Base-by-base conservation (phyloP, 2,797 vertebrate genomes). In the Hybognathus amarus region DNA sequence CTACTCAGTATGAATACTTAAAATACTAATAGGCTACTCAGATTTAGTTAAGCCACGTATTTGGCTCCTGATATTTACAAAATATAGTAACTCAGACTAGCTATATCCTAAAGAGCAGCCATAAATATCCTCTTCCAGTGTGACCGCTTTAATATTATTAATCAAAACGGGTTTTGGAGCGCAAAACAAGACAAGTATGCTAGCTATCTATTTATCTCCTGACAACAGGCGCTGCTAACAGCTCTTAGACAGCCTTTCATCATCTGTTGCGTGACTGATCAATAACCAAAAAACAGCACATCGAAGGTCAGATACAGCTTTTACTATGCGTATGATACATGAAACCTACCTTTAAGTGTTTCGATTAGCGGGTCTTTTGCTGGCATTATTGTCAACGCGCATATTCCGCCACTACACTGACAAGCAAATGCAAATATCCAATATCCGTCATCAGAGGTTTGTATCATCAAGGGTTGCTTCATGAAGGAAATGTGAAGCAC, bases 361-460 rank as follows among this genome's bases (percentile, higher is more conserved):
- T 87, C 87, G 13, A 86, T 77, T 10, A 87, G 86, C 20, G 87
- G 87, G 71, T 88, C 75, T 87, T 87, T 88, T 30, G n/a, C 40
- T 33, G 87, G 84, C 87, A 88, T 88, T 70, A 56, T 77, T 68
- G n/a, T 80, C n/a, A 66, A 75, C 13, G 42, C 50, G 50, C 36
- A 59, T 69, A 63, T 45, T 74, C 42, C 69, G 42, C 69, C 42
- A 64, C 22, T 42, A 47, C 11, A 42, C 24, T n/a, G 68, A 30
- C 45, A 56, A 63, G 40, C 20, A 36, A 73, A 74, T 52, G 56
- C 20, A 42, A 45, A 81, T 38, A 74, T 64, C 12, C 17, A 45
- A 81, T 38, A 74, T 64, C 12, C 17, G 22, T 74, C 70, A 66
- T 66, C n/a, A 64, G 42, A 38, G 59, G 69, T 74, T 40, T 82